These are phyloP conservation scores for Raja brachyura DNA, from an alignment of 2,113 vertebrate species.

Conservation along the genomic window DNA sequence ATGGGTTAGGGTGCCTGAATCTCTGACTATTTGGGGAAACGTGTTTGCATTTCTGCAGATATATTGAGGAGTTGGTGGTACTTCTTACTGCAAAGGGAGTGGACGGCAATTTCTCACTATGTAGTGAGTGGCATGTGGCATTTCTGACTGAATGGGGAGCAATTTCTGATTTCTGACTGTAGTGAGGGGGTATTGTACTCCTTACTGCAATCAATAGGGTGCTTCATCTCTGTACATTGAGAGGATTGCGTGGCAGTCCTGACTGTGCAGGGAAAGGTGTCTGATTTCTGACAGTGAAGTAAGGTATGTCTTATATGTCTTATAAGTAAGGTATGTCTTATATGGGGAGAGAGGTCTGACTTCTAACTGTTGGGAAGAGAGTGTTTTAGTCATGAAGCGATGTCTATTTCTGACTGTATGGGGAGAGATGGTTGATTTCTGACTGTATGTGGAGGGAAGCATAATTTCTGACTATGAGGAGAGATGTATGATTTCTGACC, in stretches of 20 bases:
- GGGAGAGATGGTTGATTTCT: background rate
- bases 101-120: background rate
- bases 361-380: too few relatives aligned
- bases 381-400: background rate
- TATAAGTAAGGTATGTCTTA: background rate
- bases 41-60: background rate
- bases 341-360: background rate
- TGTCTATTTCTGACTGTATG: background rate
- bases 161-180: conserved; percentile 2
- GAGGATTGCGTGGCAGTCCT: background rate
- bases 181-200: too few relatives aligned
- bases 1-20: too few relatives aligned
- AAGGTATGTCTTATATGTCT: background rate
- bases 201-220: background rate
- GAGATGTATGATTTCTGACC: background rate
- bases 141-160: background rate
- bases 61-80: background rate
- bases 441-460: background rate
- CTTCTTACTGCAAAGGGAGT: background rate
- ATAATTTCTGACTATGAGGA: background rate
- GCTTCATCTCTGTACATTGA: background rate
- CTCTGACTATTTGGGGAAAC: background rate
- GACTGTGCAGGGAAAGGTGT: background rate
- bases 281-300: background rate
- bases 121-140: background rate